These are phyloP conservation scores for Samia ricini DNA, from an alignment of 1,140 invertebrate genomes.

Conservation along the genomic window DNA sequence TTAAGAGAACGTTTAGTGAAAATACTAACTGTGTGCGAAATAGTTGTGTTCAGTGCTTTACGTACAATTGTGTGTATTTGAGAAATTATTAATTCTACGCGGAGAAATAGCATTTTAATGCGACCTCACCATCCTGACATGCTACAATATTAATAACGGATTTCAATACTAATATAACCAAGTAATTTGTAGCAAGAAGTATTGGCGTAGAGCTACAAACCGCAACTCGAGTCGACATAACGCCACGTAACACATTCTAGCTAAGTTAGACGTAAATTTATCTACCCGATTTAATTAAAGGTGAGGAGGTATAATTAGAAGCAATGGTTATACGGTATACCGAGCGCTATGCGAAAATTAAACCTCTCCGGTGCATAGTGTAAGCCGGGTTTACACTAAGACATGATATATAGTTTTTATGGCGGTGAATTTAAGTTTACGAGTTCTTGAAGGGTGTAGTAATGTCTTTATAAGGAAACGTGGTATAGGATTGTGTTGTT, in stretches of 20 bases:
- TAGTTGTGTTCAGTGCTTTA: too few species aligned
- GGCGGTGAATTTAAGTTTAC: constrained; percentile 1
- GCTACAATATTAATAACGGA: neutral
- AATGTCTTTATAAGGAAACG: constrained; percentile 2
- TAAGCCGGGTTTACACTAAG: neutral
- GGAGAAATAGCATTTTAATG: too few species aligned
- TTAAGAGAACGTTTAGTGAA: too few species aligned
- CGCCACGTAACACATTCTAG: constrained; percentile 7
- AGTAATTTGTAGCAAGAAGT: constrained; percentile 4
- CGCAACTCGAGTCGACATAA: constrained; percentile 16
- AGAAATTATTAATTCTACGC: too few species aligned
- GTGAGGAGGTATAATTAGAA: constrained; percentile 53
- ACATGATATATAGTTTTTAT: constrained; percentile 3
- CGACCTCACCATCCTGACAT: too few species aligned
- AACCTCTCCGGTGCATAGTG: constrained; percentile 28
- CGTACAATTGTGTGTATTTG: too few species aligned
- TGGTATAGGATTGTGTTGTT: neutral
- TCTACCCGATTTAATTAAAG: constrained; percentile 63
- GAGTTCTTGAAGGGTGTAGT: constrained; percentile 4
- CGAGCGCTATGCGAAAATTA: constrained; percentile 31
- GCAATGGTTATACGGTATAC: constrained; percentile 33
- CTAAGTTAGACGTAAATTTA: constrained; percentile 49
- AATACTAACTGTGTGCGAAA: too few species aligned
- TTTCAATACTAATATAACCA: neutral
- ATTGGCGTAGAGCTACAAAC: constrained; percentile 6